Conservation (phyloP, 2,113 vertebrate genomes). For the Anser brachyrhynchus region DNA sequence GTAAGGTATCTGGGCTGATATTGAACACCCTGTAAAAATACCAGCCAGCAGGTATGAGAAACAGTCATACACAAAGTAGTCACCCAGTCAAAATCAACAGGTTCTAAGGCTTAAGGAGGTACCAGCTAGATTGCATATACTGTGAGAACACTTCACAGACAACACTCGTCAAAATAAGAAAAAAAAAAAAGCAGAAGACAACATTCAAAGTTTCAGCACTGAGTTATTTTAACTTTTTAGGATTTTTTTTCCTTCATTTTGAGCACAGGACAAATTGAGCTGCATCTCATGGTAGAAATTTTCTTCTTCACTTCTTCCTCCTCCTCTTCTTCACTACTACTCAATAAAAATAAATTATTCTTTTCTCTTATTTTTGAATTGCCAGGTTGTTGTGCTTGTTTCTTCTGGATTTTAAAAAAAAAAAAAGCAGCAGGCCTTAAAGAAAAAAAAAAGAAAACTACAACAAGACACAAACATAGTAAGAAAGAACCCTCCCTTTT, state of each 20-base stretch:
- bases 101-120: neutral
- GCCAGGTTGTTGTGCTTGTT: neutral
- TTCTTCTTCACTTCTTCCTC: neutral
- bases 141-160: neutral
- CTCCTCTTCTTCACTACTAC: neutral
- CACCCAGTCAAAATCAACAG: neutral
- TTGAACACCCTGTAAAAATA: constrained; percentile 67
- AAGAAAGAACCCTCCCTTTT: neutral
- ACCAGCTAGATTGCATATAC: neutral
- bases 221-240: neutral
- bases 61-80: neutral
- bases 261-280: neutral
- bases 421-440: neutral
- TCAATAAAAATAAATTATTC: neutral
- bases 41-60: neutral
- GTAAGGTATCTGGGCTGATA: constrained; percentile 85
- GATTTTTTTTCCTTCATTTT: neutral
- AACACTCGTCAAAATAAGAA: neutral
- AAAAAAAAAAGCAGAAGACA: neutral
- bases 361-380: neutral
- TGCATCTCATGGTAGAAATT: neutral
- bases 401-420: neutral
- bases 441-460: neutral
- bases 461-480: neutral
- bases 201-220: neutral